Evolutionary conservation across 2,113 vertebrate genomes (phyloP).

Genomic region (Archocentrus centrarchus): DNA sequence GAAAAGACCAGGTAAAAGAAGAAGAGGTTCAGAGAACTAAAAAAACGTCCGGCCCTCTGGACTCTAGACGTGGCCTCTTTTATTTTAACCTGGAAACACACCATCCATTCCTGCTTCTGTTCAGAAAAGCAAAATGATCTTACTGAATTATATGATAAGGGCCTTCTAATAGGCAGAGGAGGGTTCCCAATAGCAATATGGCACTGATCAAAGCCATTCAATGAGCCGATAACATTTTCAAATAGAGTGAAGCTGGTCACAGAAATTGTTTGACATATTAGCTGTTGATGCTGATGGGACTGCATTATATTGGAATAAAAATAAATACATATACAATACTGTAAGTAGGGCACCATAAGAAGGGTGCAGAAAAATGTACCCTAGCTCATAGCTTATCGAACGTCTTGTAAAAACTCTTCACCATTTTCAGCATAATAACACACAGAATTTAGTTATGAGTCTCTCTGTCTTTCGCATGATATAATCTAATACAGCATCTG

Average conservation of each 20-base stretch:
- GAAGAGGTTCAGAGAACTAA: not conserved
- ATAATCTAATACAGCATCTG: conserved; percentile 26
- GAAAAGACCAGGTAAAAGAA: not conserved
- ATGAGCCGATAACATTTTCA: not conserved
- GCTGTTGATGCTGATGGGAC: not conserved
- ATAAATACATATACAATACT: not conserved
- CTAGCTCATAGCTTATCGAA: not conserved
- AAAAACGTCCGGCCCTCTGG: not conserved
- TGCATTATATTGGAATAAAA: not conserved
- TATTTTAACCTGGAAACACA: not conserved
- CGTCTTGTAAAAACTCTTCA: not conserved
- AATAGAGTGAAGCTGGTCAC: not conserved
- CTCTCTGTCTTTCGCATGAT: conserved; percentile 5
- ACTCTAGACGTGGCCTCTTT: not conserved
- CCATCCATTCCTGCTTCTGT: not conserved
- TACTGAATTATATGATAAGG: not conserved
- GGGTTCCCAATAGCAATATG: not conserved
- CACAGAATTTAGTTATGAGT: not conserved
- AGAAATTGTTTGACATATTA: not conserved
- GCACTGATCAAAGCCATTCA: not conserved
- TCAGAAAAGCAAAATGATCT: not conserved
- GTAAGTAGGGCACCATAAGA: not conserved
- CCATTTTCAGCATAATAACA: not conserved
- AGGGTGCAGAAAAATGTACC: not conserved
- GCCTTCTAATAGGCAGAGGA: not conserved